These are phyloP conservation scores for Lithobius niger DNA, from an alignment of 1,140 invertebrate genomes.

Conservation along the genomic window DNA sequence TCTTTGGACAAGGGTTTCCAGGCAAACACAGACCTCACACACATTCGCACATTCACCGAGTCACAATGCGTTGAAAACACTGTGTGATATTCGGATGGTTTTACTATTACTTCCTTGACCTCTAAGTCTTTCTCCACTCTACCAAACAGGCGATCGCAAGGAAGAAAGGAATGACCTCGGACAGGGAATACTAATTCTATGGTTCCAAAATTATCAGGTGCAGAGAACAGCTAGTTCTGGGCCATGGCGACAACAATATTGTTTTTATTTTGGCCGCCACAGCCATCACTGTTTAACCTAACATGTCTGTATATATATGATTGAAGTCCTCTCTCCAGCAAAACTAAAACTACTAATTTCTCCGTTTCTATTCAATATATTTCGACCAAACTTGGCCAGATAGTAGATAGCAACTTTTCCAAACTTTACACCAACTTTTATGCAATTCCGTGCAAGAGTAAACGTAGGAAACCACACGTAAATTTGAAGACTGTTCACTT, in stretches of 20 bases:
- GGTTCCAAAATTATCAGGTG: not conserved
- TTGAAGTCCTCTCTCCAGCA: too few species aligned
- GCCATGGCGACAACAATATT: not conserved
- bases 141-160: not conserved
- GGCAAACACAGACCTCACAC: not conserved
- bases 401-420: too few species aligned
- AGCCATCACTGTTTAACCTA: conserved; percentile 6
- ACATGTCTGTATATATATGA: too few species aligned
- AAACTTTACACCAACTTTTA: too few species aligned
- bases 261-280: conserved; percentile 13
- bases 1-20: not conserved
- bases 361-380: too few species aligned
- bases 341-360: too few species aligned
- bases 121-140: not conserved
- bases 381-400: too few species aligned
- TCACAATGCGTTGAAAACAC: conserved; percentile 3
- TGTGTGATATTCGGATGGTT: not conserved
- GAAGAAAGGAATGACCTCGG: not conserved
- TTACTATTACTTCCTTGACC: not conserved
- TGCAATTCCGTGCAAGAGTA: too few species aligned
- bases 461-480: too few species aligned
- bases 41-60: not conserved
- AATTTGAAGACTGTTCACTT: too few species aligned
- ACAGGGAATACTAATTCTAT: not conserved
- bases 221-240: not conserved